These are phyloP conservation scores for Meloidogyne floridensis DNA, from an alignment of 1,140 invertebrate genomes.

Conservation along the genomic window DNA sequence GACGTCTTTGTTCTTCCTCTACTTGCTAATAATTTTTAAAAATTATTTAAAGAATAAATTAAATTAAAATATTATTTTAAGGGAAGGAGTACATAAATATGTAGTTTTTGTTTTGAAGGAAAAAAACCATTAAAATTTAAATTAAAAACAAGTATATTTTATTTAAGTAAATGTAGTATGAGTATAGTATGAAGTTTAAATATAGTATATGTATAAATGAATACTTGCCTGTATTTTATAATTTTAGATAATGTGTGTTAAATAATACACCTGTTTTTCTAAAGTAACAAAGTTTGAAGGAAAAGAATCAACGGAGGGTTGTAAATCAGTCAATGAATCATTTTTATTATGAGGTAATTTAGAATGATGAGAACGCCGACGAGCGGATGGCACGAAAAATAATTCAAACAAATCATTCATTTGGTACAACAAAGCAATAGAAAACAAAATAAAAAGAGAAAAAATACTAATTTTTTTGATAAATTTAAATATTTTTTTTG, in stretches of 20 bases:
- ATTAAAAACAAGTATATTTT: too few species aligned
- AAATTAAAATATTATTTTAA: not conserved
- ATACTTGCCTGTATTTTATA: too few species aligned
- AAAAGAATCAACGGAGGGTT: not conserved
- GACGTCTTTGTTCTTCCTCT: not conserved
- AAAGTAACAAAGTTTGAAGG: not conserved
- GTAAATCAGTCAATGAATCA: not conserved
- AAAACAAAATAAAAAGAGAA: not conserved
- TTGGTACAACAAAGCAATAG: not conserved
- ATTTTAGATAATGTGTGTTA: too few species aligned
- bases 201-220: too few species aligned
- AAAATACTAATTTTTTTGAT: not conserved
- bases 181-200: too few species aligned
- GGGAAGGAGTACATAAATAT: not conserved
- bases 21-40: not conserved
- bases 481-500: not conserved
- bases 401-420: constrained; percentile 6
- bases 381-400: not conserved
- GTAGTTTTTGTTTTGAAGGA: not conserved
- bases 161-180: too few species aligned
- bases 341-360: not conserved
- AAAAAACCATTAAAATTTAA: too few species aligned
- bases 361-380: not conserved
- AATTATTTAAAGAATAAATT: not conserved
- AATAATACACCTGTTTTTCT: not conserved